These are phyloP conservation scores for Echeneis naucrates DNA, from an alignment of 2,797 vertebrate genomes.

Conservation along the genomic window DNA sequence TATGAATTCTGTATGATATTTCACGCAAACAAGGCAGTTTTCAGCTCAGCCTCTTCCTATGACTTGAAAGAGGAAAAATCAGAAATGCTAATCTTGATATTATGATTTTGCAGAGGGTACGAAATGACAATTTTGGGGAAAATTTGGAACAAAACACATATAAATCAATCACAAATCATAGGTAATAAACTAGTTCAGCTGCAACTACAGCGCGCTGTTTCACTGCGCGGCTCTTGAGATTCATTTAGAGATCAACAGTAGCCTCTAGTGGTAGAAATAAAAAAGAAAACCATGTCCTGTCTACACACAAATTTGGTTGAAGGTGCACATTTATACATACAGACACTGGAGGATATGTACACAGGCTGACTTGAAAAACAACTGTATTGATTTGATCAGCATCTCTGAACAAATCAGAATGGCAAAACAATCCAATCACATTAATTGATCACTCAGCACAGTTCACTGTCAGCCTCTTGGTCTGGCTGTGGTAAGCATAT, in stretches of 20 bases:
- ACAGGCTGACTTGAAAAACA: constrained; percentile 45
- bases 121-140: background rate
- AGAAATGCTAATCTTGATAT: background rate
- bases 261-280: constrained; percentile 78
- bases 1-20: background rate
- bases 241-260: constrained; percentile 78
- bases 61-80: background rate
- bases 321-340: constrained; percentile 8
- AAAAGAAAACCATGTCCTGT: constrained; percentile 16
- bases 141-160: background rate
- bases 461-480: constrained; percentile 38
- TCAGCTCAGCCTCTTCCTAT: background rate
- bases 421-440: constrained; percentile 66
- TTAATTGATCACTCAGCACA: constrained; percentile 57
- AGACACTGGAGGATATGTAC: constrained; percentile 19
- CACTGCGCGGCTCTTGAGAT: constrained; percentile 13
- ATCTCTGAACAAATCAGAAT: constrained; percentile 52
- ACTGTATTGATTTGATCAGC: constrained; percentile 54
- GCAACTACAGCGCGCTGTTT: constrained; percentile 8
- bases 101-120: background rate
- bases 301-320: constrained; percentile 5
- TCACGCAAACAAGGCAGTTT: background rate
- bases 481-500: constrained; percentile 57
- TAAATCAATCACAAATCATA: constrained; percentile 13
- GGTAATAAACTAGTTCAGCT: background rate